Percentiles rank a stretch among this genome's conserved stretches.
phyloP scores from a whole-genome alignment of 2,888 invertebrate genomes.

The Eumacrocentrus americanus region DNA sequence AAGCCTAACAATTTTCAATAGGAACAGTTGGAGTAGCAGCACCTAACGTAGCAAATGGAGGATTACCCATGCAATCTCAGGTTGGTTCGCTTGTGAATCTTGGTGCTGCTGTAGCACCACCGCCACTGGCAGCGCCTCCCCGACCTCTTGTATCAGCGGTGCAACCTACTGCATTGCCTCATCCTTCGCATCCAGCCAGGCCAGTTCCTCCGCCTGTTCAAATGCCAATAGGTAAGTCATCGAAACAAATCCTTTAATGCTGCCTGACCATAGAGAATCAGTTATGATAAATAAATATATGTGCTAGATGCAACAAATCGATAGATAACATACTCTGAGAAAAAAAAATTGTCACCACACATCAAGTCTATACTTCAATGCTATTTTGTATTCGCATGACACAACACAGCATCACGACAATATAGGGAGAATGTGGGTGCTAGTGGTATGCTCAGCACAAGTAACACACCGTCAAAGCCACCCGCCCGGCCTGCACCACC shows the following conservation, averaged over 20 bases:
- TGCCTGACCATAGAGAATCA: slow-evolving; percentile 6
- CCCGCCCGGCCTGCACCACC: slow-evolving; percentile 61
- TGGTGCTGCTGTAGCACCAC: slow-evolving; percentile 25
- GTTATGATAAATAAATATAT: background rate
- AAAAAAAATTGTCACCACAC: background rate
- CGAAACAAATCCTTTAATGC: background rate
- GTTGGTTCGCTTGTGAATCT: slow-evolving; percentile 35
- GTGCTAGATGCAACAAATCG: background rate
- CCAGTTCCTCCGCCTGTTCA: slow-evolving; percentile 48
- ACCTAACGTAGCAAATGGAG: slow-evolving; percentile 33
- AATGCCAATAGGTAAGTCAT: slow-evolving; percentile 43
- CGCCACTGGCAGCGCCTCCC: slow-evolving; percentile 32
- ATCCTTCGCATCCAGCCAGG: slow-evolving; percentile 42
- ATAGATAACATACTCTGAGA: background rate
- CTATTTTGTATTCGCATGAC: slow-evolving; percentile 43
- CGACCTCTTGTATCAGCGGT: slow-evolving; percentile 42
- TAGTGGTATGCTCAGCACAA: slow-evolving; percentile 55
- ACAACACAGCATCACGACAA: slow-evolving; percentile 57
- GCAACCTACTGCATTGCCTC: slow-evolving; percentile 39
- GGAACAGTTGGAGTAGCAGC: background rate
- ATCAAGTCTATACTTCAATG: slow-evolving; percentile 18
- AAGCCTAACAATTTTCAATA: background rate
- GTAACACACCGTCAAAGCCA: slow-evolving; percentile 58
- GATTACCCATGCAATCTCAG: slow-evolving; percentile 25
- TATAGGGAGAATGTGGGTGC: slow-evolving; percentile 55